phyloP scores from a whole-genome alignment of 2,888 invertebrate species.

The Coenonympha arcania region DNA sequence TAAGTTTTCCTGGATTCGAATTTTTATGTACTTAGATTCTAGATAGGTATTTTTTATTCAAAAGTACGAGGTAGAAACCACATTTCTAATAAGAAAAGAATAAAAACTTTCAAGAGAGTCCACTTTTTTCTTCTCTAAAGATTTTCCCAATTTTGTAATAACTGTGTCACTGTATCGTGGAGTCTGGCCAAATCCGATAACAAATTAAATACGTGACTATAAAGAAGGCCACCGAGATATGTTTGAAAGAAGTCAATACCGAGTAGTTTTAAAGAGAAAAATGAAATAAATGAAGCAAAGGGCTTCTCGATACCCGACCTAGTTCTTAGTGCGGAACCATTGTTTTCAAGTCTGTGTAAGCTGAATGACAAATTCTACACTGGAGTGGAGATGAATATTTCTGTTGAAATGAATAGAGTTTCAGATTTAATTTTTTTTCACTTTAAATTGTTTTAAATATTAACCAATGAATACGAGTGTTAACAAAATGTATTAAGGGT shows the following conservation, averaged over 20 bases:
- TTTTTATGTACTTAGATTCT: no score
- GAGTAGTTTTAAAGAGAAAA: not conserved
- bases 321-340: not conserved
- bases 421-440: no score
- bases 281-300: not conserved
- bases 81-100: no score
- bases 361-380: not conserved
- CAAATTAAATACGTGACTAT: constrained; percentile 23
- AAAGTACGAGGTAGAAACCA: no score
- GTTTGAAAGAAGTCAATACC: not conserved
- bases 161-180: not conserved
- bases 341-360: not conserved
- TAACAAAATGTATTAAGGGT: no score
- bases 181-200: constrained; percentile 17
- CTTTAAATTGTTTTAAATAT: no score
- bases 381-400: not conserved
- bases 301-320: not conserved
- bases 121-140: not conserved
- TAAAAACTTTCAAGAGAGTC: no score
- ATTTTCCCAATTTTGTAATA: not conserved
- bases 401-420: no score
- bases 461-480: no score
- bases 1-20: no score
- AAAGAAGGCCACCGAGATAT: constrained; percentile 15
- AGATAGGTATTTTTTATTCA: no score